Evolutionary conservation across 2,797 vertebrate species (phyloP).

Genomic region (Scarus forsteni): DNA sequence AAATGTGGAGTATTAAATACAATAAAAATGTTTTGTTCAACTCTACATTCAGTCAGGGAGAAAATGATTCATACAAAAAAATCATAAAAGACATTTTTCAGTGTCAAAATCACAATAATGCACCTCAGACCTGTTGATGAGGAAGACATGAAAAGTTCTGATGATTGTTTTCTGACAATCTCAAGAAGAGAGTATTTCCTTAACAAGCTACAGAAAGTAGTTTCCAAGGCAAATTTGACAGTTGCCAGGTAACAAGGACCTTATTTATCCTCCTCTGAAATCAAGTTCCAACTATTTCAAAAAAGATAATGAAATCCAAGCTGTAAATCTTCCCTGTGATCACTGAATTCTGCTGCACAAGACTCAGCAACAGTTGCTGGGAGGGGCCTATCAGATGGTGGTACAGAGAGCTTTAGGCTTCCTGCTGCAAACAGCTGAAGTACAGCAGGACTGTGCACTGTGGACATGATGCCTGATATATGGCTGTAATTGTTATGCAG

Average conservation of each 20-base stretch:
- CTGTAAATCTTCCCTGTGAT: background rate
- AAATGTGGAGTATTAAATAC: no score
- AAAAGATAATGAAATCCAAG: background rate
- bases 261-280: background rate
- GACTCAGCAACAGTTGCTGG: background rate
- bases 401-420: slow-evolving; percentile 11
- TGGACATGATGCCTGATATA: no score
- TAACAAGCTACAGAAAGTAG: background rate
- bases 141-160: no score
- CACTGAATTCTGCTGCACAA: no score
- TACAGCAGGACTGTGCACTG: no score
- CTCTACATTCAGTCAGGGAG: no score
- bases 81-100: no score
- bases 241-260: background rate
- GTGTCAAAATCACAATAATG: background rate
- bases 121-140: background rate
- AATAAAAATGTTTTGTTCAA: no score
- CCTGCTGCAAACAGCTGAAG: no score
- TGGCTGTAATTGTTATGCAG: no score
- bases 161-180: background rate
- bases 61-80: no score
- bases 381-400: background rate
- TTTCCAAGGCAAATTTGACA: background rate
- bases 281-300: background rate
- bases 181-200: background rate